These are phyloP conservation scores for Lissonota sp. DNA, from an alignment of 2,888 invertebrate species.

Conservation along the genomic window DNA sequence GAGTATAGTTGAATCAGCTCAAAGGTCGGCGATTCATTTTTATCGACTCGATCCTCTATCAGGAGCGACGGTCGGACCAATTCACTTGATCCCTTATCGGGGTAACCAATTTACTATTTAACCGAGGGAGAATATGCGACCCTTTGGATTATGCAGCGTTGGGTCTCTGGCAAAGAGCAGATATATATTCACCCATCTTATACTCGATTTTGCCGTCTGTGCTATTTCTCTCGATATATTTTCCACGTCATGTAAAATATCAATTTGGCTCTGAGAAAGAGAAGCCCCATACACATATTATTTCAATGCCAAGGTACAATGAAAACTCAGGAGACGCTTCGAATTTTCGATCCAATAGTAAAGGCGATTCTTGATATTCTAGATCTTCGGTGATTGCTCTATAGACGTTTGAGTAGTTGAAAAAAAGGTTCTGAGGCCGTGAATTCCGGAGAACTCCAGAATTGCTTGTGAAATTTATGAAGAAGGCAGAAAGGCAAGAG, in stretches of 20 bases:
- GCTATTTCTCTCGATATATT: background rate
- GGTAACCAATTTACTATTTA: conserved; percentile 56
- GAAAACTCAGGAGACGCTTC: background rate
- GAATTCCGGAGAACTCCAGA: background rate
- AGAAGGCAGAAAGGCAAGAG: background rate
- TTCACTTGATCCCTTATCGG: conserved; percentile 48
- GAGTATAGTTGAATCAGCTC: conserved; percentile 23
- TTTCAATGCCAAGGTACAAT: no score
- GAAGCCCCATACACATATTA: no score
- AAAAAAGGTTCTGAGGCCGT: background rate
- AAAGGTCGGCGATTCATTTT: conserved; percentile 38
- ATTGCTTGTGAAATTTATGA: conserved; percentile 16
- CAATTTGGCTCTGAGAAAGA: background rate
- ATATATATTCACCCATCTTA: no score
- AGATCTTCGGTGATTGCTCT: background rate
- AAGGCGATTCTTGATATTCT: no score
- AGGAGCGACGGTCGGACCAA: background rate
- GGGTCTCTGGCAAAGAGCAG: background rate
- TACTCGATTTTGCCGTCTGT: no score
- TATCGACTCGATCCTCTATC: conserved; percentile 29
- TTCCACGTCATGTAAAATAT: background rate
- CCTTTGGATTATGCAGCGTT: conserved; percentile 11
- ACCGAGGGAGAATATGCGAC: conserved; percentile 1
- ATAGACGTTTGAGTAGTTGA: background rate
- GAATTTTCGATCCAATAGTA: no score